phyloP scores from a whole-genome alignment of 1,140 invertebrate genomes.

The Fopius arisanus region DNA sequence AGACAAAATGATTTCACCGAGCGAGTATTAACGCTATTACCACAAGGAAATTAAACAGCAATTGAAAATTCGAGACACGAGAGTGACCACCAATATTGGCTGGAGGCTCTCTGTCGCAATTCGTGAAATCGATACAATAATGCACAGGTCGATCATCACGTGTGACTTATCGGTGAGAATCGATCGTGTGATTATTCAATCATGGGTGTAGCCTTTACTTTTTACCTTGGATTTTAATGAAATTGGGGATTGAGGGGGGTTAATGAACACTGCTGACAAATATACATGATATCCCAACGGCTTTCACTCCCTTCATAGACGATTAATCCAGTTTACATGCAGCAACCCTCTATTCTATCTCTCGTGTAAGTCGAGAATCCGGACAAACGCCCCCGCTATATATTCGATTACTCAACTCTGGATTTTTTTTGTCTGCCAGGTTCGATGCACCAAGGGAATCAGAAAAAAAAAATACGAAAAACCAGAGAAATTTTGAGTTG shows the following conservation, averaged over 20 bases:
- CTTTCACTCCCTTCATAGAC: conserved; percentile 58
- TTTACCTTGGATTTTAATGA: not conserved
- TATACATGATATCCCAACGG: not conserved
- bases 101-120: conserved; percentile 26
- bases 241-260: conserved; percentile 1
- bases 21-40: not conserved
- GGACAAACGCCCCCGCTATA: conserved; percentile 60
- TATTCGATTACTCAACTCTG: conserved; percentile 55
- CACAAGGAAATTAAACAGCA: conserved; percentile 2
- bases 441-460: conserved; percentile 15
- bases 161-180: not conserved
- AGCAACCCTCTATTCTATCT: conserved; percentile 41
- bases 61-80: conserved; percentile 21
- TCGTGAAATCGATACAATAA: not conserved
- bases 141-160: not conserved
- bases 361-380: conserved; percentile 60
- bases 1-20: not conserved
- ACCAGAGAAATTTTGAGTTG: too few species aligned
- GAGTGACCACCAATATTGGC: conserved; percentile 18
- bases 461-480: not conserved
- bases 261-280: not conserved
- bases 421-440: conserved; percentile 2
- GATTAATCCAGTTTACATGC: conserved; percentile 66
- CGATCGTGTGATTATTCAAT: conserved; percentile 13
- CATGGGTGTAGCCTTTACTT: too few species aligned